phyloP scores from a whole-genome alignment of 2,797 vertebrate species.

The Neostethus bicornis region DNA sequence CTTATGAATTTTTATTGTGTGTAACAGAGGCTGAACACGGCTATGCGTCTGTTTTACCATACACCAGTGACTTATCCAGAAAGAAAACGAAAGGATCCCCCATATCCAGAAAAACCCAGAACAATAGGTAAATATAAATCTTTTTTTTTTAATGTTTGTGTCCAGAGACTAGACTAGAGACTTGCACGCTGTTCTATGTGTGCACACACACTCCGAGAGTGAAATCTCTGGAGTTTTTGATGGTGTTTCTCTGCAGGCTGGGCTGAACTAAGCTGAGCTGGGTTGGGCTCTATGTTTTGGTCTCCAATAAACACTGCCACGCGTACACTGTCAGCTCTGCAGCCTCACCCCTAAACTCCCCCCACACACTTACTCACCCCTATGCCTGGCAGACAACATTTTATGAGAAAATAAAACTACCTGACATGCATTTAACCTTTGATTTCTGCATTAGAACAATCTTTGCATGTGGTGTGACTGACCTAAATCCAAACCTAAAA shows the following conservation, averaged over 20 bases:
- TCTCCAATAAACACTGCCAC: conserved; percentile 91
- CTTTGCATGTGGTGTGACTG: conserved; percentile 38
- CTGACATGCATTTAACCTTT: conserved; percentile 21
- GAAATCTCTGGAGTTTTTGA: conserved; percentile 41
- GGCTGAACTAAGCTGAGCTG: conserved; percentile 83
- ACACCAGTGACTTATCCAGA: conserved; percentile 91
- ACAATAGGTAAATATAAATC: conserved; percentile 88
- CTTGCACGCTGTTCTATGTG: too few relatives aligned
- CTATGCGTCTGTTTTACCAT: conserved; percentile 96
- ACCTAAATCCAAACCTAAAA: too few relatives aligned
- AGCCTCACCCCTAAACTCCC: conserved; percentile 48
- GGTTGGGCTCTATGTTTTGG: conserved; percentile 90
- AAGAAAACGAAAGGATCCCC: conserved; percentile 94
- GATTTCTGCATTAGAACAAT: conserved; percentile 16
- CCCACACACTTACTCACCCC: conserved; percentile 12
- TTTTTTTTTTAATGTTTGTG: neutral
- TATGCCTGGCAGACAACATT: neutral
- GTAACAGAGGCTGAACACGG: conserved; percentile 95
- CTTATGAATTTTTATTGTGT: conserved; percentile 35
- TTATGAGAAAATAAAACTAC: neutral
- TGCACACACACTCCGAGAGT: neutral
- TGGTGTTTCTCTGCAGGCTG: conserved; percentile 67
- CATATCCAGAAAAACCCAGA: conserved; percentile 92
- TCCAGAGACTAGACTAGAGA: too few relatives aligned
- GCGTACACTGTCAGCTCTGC: conserved; percentile 88